Conservation (phyloP, 92 coral and sea anemone species). For the Epizoanthus stellaris region DNA sequence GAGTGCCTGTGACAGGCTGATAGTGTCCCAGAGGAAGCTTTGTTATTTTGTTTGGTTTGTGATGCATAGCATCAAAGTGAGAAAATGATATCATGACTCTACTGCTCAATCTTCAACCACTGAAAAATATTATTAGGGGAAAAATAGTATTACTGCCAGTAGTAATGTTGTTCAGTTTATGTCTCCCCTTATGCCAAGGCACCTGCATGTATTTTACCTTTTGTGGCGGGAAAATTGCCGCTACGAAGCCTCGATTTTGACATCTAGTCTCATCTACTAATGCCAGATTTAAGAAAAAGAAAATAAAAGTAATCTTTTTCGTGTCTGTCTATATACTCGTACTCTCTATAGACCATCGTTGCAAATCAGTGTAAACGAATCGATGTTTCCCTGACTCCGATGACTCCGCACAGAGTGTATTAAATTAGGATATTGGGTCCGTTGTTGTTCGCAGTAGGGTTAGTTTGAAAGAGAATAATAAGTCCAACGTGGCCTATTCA, state of each 20-base stretch:
- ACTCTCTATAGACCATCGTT: too few relatives aligned
- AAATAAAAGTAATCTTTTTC: too few relatives aligned
- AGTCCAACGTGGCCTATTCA: neutral
- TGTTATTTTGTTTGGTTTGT: too few relatives aligned
- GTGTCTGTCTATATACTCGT: too few relatives aligned
- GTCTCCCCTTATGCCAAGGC: neutral
- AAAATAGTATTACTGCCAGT: neutral
- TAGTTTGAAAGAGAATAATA: slow-evolving; percentile 7
- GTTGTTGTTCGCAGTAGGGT: slow-evolving; percentile 3
- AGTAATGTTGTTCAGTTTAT: neutral
- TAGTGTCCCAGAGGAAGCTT: too few relatives aligned
- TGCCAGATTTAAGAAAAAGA: too few relatives aligned
- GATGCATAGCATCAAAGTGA: too few relatives aligned
- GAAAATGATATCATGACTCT: too few relatives aligned
- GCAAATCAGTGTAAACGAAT: neutral
- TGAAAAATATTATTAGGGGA: neutral
- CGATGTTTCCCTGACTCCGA: neutral
- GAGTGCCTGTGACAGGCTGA: too few relatives aligned
- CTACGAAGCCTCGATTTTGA: too few relatives aligned
- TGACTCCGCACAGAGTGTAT: neutral
- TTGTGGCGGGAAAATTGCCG: neutral
- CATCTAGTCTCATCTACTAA: too few relatives aligned
- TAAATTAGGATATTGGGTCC: neutral
- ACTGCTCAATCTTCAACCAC: too few relatives aligned
- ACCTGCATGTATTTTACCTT: neutral